phyloP scores from a whole-genome alignment of 2,113 vertebrate species.

The Spermophilus dauricus region DNA sequence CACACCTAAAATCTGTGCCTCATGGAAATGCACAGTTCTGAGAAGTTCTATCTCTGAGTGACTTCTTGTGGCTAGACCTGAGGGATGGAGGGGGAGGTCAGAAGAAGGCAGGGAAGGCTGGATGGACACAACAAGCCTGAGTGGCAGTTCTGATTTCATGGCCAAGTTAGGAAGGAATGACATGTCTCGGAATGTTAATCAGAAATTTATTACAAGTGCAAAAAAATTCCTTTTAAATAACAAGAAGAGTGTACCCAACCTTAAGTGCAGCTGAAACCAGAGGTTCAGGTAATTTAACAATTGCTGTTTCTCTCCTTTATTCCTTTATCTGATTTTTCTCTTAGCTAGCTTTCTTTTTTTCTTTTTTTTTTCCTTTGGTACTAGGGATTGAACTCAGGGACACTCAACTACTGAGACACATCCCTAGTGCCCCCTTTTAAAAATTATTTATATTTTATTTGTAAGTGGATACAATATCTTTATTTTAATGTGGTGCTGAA shows the following conservation, averaged over 20 bases:
- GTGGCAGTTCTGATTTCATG: not conserved
- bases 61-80: not conserved
- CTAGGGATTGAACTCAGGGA: too few relatives aligned
- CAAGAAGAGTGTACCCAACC: not conserved
- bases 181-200: not conserved
- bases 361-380: too few relatives aligned
- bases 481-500: too few relatives aligned
- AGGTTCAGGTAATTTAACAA: not conserved
- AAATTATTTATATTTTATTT: too few relatives aligned
- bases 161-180: not conserved
- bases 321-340: not conserved
- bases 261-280: not conserved
- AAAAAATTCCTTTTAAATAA: not conserved
- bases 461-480: too few relatives aligned
- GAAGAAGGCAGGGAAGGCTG: not conserved
- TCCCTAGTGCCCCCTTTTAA: too few relatives aligned
- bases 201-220: not conserved
- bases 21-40: not conserved
- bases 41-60: not conserved
- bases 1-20: not conserved
- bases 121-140: too few relatives aligned
- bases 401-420: too few relatives aligned
- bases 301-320: not conserved
- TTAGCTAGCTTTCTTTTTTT: not conserved
- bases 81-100: not conserved